A percentile compares a stretch with the other conserved stretches of the same genome.
Conservation (phyloP, 2,113 vertebrate genomes). For the Paramormyrops kingsleyae region DNA sequence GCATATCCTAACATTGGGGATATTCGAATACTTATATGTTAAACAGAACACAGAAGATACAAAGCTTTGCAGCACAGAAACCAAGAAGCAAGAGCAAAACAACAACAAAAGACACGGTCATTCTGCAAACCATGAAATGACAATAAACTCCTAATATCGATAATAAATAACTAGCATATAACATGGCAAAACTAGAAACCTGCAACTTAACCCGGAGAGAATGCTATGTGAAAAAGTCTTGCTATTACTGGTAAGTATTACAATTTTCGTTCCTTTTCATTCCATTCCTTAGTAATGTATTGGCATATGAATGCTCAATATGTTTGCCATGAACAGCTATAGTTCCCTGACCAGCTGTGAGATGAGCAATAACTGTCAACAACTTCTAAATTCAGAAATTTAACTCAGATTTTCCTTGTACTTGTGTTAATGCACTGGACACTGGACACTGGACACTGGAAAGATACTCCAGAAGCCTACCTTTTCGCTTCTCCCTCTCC, state of each 20-base stretch:
- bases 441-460: background rate
- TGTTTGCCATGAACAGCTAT: background rate
- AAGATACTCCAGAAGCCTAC: background rate
- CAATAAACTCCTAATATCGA: background rate
- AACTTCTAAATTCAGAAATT: background rate
- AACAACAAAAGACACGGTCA: background rate
- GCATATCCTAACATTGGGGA: background rate
- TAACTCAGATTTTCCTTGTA: background rate
- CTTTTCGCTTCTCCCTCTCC: slow-evolving; percentile 15
- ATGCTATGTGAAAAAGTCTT: background rate
- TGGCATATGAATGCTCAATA: background rate
- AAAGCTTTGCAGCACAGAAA: background rate
- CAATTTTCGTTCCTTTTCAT: background rate
- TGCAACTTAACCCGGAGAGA: slow-evolving; percentile 16
- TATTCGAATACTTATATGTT: background rate
- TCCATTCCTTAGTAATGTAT: background rate
- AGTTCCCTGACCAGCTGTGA: background rate
- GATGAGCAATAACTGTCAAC: background rate
- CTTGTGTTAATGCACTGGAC: background rate
- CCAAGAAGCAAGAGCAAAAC: background rate
- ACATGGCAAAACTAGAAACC: background rate
- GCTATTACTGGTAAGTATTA: background rate
- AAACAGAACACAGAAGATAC: background rate
- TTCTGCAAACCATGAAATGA: background rate
- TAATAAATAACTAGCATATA: background rate